Conservation (phyloP, 2,888 invertebrate genomes). For the Periphyllus acericola region DNA sequence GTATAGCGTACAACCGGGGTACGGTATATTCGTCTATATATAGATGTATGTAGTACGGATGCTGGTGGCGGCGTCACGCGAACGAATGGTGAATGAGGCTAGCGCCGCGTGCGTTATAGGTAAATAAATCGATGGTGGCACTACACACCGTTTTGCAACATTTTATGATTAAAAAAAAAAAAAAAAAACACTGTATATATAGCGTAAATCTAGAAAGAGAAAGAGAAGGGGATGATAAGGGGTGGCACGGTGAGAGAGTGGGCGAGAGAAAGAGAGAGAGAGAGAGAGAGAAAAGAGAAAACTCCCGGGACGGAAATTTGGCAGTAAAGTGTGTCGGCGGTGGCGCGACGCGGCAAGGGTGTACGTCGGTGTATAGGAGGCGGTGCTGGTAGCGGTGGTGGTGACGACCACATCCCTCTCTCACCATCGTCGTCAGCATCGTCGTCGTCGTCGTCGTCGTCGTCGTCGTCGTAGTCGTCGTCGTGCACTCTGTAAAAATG, state of each 20-base stretch:
- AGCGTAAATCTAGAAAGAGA: slow-evolving; percentile 20
- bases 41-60: background rate
- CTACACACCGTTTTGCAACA: slow-evolving; percentile 42
- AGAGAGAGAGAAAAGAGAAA: background rate
- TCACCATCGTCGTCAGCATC: background rate
- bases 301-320: slow-evolving; percentile 58
- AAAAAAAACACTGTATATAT: slow-evolving; percentile 40
- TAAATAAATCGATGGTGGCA: slow-evolving; percentile 46
- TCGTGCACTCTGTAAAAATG: slow-evolving; percentile 35
- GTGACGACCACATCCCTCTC: slow-evolving; percentile 20
- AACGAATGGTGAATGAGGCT: background rate
- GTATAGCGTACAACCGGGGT: background rate
- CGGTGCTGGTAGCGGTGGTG: background rate
- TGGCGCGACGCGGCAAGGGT: background rate
- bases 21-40: background rate
- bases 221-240: background rate
- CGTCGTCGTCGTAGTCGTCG: slow-evolving; percentile 1
- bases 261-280: background rate
- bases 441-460: slow-evolving; percentile 8
- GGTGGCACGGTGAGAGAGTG: background rate
- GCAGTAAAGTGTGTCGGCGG: slow-evolving; percentile 46
- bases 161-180: slow-evolving; percentile 42
- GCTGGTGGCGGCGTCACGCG: background rate
- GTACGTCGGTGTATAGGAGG: background rate
- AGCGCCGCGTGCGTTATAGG: slow-evolving; percentile 13